These are phyloP conservation scores for Eilema sororculum DNA, from an alignment of 2,888 invertebrate species.

Conservation along the genomic window DNA sequence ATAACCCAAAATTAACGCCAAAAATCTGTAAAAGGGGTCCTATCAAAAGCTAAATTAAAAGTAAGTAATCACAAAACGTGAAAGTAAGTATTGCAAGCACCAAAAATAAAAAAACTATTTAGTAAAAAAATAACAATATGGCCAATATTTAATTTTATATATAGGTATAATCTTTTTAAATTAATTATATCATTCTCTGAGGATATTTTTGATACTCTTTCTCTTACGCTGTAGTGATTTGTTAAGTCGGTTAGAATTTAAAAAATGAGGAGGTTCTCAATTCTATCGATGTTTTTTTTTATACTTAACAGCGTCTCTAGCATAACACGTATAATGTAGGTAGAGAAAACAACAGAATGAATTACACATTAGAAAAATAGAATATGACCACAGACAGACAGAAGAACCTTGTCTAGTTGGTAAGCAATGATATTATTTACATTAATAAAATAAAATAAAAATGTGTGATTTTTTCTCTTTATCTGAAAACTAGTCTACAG, in stretches of 20 bases:
- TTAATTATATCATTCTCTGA: neutral
- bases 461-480: neutral
- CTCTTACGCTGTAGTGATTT: neutral
- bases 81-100: conserved; percentile 54
- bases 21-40: conserved; percentile 47
- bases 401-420: neutral
- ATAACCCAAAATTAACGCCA: neutral
- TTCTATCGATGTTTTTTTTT: too few relatives aligned
- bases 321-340: too few relatives aligned
- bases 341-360: neutral
- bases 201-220: neutral
- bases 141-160: conserved; percentile 34
- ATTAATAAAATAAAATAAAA: neutral
- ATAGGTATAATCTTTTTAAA: neutral
- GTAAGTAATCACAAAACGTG: conserved; percentile 44
- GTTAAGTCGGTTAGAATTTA: too few relatives aligned
- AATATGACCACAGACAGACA: neutral
- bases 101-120: conserved; percentile 42
- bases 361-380: neutral
- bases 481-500: neutral
- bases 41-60: conserved; percentile 36
- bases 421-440: conserved; percentile 9
- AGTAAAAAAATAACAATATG: conserved; percentile 42
- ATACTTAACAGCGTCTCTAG: too few relatives aligned
- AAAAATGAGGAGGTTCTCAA: neutral